Conservation (phyloP, 2,797 vertebrate species). For the Uromys caudimaculatus region DNA sequence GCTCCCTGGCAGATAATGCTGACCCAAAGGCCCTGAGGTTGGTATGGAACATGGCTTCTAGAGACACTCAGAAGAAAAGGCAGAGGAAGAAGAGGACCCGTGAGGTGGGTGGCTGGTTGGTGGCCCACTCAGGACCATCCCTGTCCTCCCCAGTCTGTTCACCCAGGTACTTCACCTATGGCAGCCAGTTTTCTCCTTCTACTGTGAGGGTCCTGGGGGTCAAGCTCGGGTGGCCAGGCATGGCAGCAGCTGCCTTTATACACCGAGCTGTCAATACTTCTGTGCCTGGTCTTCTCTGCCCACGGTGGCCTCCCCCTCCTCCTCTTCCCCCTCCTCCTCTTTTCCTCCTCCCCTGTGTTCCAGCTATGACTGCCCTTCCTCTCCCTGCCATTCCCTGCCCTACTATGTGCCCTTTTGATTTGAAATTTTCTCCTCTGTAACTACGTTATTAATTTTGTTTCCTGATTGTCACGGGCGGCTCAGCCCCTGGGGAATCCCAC, state of each 20-base stretch:
- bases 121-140: neutral
- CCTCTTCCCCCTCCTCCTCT: neutral
- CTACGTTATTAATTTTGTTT: conserved; percentile 14
- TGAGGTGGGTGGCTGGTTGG: neutral
- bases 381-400: neutral
- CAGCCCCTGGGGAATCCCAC: neutral
- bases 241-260: neutral
- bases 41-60: accelerated
- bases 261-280: neutral
- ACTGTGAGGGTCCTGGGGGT: too few species aligned
- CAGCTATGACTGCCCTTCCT: neutral
- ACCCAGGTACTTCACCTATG: accelerated
- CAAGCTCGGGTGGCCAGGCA: neutral
- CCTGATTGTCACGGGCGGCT: neutral
- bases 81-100: neutral
- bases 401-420: neutral
- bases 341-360: neutral
- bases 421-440: neutral
- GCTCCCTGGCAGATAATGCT: neutral
- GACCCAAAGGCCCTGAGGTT: neutral
- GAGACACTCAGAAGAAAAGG: neutral
- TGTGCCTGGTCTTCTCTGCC: neutral
- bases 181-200: neutral
- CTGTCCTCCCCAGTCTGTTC: neutral
- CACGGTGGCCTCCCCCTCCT: neutral